Evolutionary conservation across 2,797 vertebrate species (phyloP), one percentile per base, ranked within the genome.

Genomic region (Alca torda): DNA sequence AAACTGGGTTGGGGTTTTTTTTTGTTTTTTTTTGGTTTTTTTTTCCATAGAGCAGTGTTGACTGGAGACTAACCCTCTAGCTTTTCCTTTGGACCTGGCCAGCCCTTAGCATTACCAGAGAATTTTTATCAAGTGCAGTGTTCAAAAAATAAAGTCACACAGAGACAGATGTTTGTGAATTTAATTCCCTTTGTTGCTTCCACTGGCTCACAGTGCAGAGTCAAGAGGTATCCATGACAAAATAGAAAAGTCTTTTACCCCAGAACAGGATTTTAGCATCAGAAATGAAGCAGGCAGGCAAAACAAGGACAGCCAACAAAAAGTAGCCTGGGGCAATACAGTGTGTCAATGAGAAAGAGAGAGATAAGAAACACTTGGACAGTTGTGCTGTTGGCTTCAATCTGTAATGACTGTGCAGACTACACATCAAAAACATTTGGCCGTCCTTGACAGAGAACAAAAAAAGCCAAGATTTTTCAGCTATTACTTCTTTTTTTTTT

Each of bases 291-390:
- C 50, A 93, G n/a, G 73, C 68, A 94, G 76, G 73, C 81, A 92
- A 95, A 96, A 94, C 81, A 95, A 96, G 91, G 79, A 84, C 75
- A 93, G 91, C 91, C 75, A 94, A 94, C 80, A 84, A 70, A 92
- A 92, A 45, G 84, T 82, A 93, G 85, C 97, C 77, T 87, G 23
- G 20, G 74, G 93, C 87, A 88, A 64, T 70, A 48, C 61, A 94
- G 45, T 81, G 78, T 94, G 84, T 95, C 92, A 94, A 59, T 89
- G 89, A 94, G 74, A 90, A 82, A 73, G 72, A 81, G 39, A 64
- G 48, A 92, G 91, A 97, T 93, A 95, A 95, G 95, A 96, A 96
- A 67, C 60, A 89, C 87, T 96, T 93, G 95, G 94, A 96, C 95
- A 96, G 89, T 95, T 94, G 74, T 93, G 86, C 54, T 76, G 65